phyloP scores from a whole-genome alignment of 2,888 invertebrate species.

The Leucozona laternaria region DNA sequence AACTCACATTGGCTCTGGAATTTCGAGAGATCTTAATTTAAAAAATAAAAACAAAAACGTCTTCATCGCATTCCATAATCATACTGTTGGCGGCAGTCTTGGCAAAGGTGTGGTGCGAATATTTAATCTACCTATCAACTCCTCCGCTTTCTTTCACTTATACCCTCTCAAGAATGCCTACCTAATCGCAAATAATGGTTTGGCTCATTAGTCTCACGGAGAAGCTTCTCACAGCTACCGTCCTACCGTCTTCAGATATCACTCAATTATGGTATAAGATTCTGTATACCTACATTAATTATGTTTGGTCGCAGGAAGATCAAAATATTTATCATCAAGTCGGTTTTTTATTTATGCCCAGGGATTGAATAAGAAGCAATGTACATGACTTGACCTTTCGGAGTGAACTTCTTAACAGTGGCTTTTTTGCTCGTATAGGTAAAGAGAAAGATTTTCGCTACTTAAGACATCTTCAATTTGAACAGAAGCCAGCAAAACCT shows the following conservation, averaged over 20 bases:
- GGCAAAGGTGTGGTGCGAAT: slow-evolving; percentile 37
- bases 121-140: slow-evolving; percentile 55
- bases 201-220: slow-evolving; percentile 23
- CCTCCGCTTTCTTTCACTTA: neutral
- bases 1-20: slow-evolving; percentile 21
- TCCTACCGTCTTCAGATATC: slow-evolving; percentile 27
- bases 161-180: slow-evolving; percentile 1
- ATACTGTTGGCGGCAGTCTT: neutral
- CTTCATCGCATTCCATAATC: slow-evolving; percentile 46
- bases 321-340: slow-evolving; percentile 58
- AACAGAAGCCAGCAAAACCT: slow-evolving; percentile 7
- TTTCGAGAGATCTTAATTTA: slow-evolving; percentile 30
- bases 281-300: neutral
- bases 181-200: slow-evolving; percentile 21
- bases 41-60: slow-evolving; percentile 11
- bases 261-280: slow-evolving; percentile 46
- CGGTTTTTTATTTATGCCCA: slow-evolving; percentile 8
- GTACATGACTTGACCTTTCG: slow-evolving; percentile 29
- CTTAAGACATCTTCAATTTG: slow-evolving; percentile 8
- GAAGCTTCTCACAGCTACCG: neutral
- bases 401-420: slow-evolving; percentile 32
- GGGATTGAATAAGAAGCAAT: slow-evolving; percentile 1
- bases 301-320: slow-evolving; percentile 18
- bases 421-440: neutral
- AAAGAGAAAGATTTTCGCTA: slow-evolving; percentile 38